Evolutionary conservation across 2,888 invertebrate genomes (phyloP).

Genomic region (Caenorhabditis drosophilae): DNA sequence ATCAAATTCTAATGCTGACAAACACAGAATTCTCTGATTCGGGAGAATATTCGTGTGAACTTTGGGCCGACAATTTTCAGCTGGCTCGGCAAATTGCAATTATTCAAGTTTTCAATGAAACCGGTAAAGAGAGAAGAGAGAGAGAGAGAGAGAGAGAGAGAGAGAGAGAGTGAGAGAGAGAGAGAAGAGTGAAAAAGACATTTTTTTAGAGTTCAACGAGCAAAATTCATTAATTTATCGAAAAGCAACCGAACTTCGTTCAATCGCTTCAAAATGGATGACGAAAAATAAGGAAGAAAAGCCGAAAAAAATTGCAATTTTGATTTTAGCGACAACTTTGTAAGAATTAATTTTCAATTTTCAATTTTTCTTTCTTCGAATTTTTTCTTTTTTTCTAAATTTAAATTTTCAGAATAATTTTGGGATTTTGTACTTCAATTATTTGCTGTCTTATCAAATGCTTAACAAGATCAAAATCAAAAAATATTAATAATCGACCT

Average conservation of each 20-base stretch:
- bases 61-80: constrained; percentile 46
- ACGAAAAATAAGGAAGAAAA: neutral
- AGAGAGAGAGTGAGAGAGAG: no score
- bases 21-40: constrained; percentile 35
- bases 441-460: constrained; percentile 15
- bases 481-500: constrained; percentile 1
- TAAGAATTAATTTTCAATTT: neutral
- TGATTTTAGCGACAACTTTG: neutral
- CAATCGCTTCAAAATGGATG: constrained; percentile 23
- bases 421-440: constrained; percentile 20
- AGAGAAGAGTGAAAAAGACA: no score
- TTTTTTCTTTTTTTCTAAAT: no score
- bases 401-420: constrained; percentile 26
- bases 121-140: constrained; percentile 2
- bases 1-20: constrained; percentile 16
- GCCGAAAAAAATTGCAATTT: neutral
- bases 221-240: constrained; percentile 5
- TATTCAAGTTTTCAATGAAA: constrained; percentile 17
- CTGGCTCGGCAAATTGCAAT: constrained; percentile 26
- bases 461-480: neutral
- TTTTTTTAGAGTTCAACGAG: constrained; percentile 12
- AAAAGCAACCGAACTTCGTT: constrained; percentile 7
- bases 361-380: neutral
- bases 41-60: constrained; percentile 47
- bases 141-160: no score